Conservation (phyloP, 2,888 invertebrate species). For the Trissolcus brochymenae region DNA sequence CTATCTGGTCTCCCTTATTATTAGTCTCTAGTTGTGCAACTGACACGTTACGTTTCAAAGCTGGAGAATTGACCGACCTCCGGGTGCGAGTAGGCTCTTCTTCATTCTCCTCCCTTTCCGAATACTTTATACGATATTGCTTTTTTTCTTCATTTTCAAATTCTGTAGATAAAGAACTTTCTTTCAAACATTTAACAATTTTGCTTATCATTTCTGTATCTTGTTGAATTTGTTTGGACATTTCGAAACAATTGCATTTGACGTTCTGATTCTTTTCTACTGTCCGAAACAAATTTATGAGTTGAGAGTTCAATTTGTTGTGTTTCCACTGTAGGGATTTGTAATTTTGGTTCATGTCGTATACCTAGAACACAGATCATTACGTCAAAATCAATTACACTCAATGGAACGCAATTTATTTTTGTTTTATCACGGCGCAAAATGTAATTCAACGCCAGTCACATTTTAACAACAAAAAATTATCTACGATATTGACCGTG, state of each 20-base stretch:
- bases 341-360: slow-evolving; percentile 63
- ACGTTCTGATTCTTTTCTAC: slow-evolving; percentile 1
- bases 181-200: background rate
- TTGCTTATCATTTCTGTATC: background rate
- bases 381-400: background rate
- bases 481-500: too few relatives aligned
- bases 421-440: too few relatives aligned
- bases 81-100: slow-evolving; percentile 12
- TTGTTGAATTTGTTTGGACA: background rate
- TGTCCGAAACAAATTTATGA: slow-evolving; percentile 4
- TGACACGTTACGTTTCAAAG: slow-evolving; percentile 29
- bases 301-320: slow-evolving; percentile 22
- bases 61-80: slow-evolving; percentile 25
- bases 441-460: too few relatives aligned
- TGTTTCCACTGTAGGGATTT: slow-evolving; percentile 36
- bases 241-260: slow-evolving; percentile 9
- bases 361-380: slow-evolving; percentile 63
- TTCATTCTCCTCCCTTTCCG: background rate
- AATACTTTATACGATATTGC: background rate
- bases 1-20: slow-evolving; percentile 46
- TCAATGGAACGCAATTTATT: background rate
- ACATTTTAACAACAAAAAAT: too few relatives aligned
- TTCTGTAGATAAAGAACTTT: background rate
- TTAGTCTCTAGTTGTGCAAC: slow-evolving; percentile 25
- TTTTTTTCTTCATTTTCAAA: too few relatives aligned